These are phyloP conservation scores for Lacerta viridis DNA, from an alignment of 2,797 vertebrate genomes.

Conservation along the genomic window DNA sequence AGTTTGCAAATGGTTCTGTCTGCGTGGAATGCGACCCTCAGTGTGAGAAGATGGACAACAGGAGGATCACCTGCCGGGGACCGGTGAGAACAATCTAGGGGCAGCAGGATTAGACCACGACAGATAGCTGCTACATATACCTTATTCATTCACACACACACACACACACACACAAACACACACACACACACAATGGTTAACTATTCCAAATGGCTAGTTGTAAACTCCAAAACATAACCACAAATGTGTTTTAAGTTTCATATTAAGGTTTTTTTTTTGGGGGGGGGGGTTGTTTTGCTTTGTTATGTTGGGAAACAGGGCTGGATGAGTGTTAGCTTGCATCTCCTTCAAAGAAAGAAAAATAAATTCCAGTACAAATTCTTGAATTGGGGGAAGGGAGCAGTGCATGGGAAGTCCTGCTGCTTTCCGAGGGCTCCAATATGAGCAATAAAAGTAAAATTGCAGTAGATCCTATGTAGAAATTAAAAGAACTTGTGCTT, in stretches of 20 bases:
- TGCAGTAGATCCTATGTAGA: background rate
- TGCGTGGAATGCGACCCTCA: slow-evolving; percentile 95
- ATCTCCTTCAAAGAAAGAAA: background rate
- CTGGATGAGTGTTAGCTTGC: background rate
- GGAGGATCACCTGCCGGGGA: slow-evolving; percentile 89
- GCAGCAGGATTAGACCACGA: rapidly evolving
- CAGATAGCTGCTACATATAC: background rate
- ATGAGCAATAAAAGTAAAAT: background rate
- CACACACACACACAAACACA: no score
- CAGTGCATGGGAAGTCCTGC: background rate
- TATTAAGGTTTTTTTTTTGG: background rate
- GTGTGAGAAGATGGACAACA: slow-evolving; percentile 92
- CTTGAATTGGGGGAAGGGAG: background rate
- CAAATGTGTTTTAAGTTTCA: background rate
- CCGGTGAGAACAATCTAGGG: slow-evolving; percentile 83
- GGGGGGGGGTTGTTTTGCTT: background rate
- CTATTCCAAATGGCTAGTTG: background rate
- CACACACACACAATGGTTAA: no score
- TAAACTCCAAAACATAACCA: background rate
- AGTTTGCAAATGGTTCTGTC: slow-evolving; percentile 92
- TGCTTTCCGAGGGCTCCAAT: background rate
- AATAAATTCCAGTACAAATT: background rate
- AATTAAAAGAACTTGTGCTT: background rate
- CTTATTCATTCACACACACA: background rate
- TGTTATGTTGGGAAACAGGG: background rate